Evolutionary conservation across 2,113 vertebrate genomes (phyloP), one percentile per base, ranked within the genome.

Genomic region (Octodon degus): DNA sequence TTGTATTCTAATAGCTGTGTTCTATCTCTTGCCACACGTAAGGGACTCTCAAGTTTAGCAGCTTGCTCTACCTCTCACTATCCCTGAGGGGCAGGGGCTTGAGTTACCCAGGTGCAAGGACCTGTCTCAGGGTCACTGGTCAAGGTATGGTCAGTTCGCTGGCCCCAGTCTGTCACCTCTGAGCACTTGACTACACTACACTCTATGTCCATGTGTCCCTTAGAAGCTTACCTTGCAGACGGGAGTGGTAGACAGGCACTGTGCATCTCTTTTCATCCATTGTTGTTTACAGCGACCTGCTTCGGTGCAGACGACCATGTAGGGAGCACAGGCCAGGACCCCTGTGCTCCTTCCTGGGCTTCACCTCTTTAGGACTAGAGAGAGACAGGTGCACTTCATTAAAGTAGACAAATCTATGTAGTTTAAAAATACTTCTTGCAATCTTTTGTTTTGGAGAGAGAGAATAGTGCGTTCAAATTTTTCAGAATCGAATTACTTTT

Each of bases 401-500:
- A 89, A 93, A 68, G 4, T 74, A 11, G 12, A 70, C 17, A 83
- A 1, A 74, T 20, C 17, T 58, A 86, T 80, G 50, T 63, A 3
- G 80, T 74, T 91, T 82, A 86, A 43, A 89, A 32, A 60, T 90
- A 87, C 0, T 19, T 87, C 53, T 94, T 50, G 40, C 3, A 34
- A 60, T 81, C 50, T 63, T 81, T 55, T 17, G 13, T 63, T 86
- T 63, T 13, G 13, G 37, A 30, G 11, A 85, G 16, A 85, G 90
- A 62, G 53, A 63, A 30, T 63, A 50, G 37, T 53, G 30, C 24
- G 14, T 20, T 80, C 30, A 25, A 13, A 34, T 34, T 53, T 81
- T 96, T 93, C 13, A 74, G 4, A 72, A 83, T 4, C 74, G 32
- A 47, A 67, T 60, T 79, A 67, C 65, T 58, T 94, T 68, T 94